Evolutionary conservation across 2,113 vertebrate genomes (phyloP), one percentile per base, ranked within the genome.

Genomic region (Cyanistes caeruleus): DNA sequence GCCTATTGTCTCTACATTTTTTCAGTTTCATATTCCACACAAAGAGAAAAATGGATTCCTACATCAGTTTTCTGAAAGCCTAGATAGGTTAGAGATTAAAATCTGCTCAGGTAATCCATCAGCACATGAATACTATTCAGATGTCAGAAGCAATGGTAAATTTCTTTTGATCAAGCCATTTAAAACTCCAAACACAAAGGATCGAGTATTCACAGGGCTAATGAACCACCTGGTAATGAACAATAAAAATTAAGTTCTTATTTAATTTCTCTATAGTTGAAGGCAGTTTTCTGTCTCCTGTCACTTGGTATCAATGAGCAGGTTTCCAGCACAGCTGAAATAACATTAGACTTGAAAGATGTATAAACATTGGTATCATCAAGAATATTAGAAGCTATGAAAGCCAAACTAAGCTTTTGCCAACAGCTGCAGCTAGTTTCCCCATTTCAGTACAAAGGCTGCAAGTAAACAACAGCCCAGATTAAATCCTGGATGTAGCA

Each of bases 301-400:
- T 90, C 59, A 89, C 33, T 85, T 88, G 56, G 25, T 86, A 76
- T 90, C 93, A 58, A 69, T 55, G 68, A 94, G 59, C 55, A 84
- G 68, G 72, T 80, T 92, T 95, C 37, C 63, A 84, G 80, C 51
- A 80, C 89, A 90, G 72, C 86, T 80, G 72, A 92, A 90, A 92
- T 37, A 92, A 88, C 63, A 53, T 49, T 46, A 53, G 72, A 84
- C 80, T 88, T 84, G 59, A 86, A 95, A 86, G 68, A 87, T 58
- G 37, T 60, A 69, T 75, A 80, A 90, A 89, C 51, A 86, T 21
- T 65, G 58, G 76, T 78, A 68, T 91, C 52, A 90, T 85, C 85
- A 92, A 82, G 79, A 56, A 63, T 82, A 85, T 87, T 83, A 93
- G 58, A 44, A 88, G 58, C 79, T 88, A 60, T 39, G 53, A 95